phyloP scores from a whole-genome alignment of 2,888 invertebrate species.

The Phortica magna region DNA sequence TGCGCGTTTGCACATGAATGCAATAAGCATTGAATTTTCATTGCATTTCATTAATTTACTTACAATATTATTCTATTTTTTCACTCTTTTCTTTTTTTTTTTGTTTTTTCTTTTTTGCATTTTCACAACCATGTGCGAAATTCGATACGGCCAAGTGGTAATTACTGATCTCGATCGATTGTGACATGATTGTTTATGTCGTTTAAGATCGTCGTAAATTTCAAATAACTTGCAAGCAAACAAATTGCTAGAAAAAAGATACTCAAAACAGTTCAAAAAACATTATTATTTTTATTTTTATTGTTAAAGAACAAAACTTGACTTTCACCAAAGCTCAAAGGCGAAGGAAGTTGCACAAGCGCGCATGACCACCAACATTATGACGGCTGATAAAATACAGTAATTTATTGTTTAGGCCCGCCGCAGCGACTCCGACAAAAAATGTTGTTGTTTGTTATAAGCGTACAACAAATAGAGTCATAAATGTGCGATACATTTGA shows the following conservation, averaged over 20 bases:
- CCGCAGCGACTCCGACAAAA: conserved; percentile 12
- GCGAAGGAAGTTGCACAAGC: neutral
- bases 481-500: conserved; percentile 32
- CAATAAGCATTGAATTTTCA: neutral
- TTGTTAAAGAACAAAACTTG: too few species aligned
- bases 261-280: too few species aligned
- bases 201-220: neutral
- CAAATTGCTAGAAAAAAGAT: too few species aligned
- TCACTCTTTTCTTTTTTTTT: neutral
- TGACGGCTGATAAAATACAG: conserved; percentile 37
- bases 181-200: conserved; percentile 24
- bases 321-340: conserved; percentile 1
- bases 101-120: neutral
- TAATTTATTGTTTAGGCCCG: conserved; percentile 42
- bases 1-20: conserved; percentile 7
- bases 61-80: neutral
- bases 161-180: conserved; percentile 28
- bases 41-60: conserved; percentile 2
- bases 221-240: too few species aligned
- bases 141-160: conserved; percentile 44
- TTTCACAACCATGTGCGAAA: conserved; percentile 49
- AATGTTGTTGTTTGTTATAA: conserved; percentile 5
- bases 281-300: too few species aligned
- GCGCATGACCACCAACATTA: conserved; percentile 42
- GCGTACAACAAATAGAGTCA: conserved; percentile 39